Base-by-base conservation (phyloP, 2,113 vertebrate species). In the Piaya cayana region DNA sequence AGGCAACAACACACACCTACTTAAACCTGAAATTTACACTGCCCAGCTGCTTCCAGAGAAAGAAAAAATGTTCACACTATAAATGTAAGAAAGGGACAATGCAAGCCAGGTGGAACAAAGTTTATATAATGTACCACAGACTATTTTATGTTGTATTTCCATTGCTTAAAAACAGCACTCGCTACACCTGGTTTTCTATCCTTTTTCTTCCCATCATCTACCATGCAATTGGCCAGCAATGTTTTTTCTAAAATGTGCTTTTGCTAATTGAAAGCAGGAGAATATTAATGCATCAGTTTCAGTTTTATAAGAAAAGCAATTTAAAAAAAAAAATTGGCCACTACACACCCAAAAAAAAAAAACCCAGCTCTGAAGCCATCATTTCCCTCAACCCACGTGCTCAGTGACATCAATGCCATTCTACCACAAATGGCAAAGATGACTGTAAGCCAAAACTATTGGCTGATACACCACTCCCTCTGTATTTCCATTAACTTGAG, bases 21-120 rank as follows among this genome's bases (percentile, higher is more conserved):
- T 97, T 96, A 86, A 97, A 96, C 79, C 80, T 95, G 82, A 95
- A 97, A 97, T 97, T 98, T 98, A 98, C 97, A 97, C 16, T 97
- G 97, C 97, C 97, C 98, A 98, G 97, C 97, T 98, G 98, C 97
- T 98, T 97, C 90, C 91, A 97, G 97, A 97, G 95, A 96, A 82
- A 92, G 96, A 93, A 98, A 97, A 97, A 98, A 98, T 90, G 94
- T 97, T 98, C 96, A 60, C 94, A 93, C 96, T 90, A 97, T 96
- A 98, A 97, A 97, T 92, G 96, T 97, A 97, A 96, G 94, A 95
- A 95, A 95, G 92, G 96, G 92, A 98, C 98, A 98, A 98, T 96
- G 93, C 68, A 96, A 92, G 92, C 96, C 97, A 98, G 97, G 98
- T 98, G 97, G 97, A 95, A 95, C 36, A 65, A 75, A 85, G 93